Evolutionary conservation across 1,140 invertebrate species (phyloP), one percentile per base, ranked within the genome.

Genomic region (Cepaea nemoralis): DNA sequence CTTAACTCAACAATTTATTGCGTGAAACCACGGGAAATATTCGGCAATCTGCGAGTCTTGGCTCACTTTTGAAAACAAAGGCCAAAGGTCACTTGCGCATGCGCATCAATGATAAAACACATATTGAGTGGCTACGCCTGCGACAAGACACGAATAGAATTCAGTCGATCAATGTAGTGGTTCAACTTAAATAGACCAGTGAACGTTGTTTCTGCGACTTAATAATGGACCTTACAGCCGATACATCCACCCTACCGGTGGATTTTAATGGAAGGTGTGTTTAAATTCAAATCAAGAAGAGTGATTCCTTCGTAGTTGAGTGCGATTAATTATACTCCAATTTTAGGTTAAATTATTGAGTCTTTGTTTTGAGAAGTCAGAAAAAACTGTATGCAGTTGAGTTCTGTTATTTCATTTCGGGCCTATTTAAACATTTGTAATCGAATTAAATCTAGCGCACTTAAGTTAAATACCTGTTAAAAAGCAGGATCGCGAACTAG

Each of bases 221-320:
- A 42, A 48, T 2, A 48, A 77, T 77, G 75, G 55, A 77, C 27
- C 1, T 39, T 19, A 63, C 75, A 37, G 50, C 75, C 12, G 50
- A 66, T 39, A 35, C 42, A 27, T 63, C 55, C 24, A n/a, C 10
- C 10, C 37, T 77, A 35, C 75, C 75, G 27, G 48, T 77, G 75
- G 55, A 77, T 35, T 66, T 77, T 63, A 55, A 77, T 37, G 75
- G 75, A 66, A 77, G 75, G 75, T 77, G 42, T 39, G n/a, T 10
- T 8, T 77, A n/a, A 75, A 45, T 16, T 35, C 27, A 19, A 22
- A n/a, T n/a, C n/a, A n/a, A n/a, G n/a, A n/a, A n/a, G n/a, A n/a
- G n/a, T n/a, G n/a, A n/a, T n/a, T n/a, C n/a, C n/a, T n/a, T n/a
- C n/a, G n/a, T n/a, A n/a, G n/a, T n/a, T n/a, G n/a, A n/a, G 22